Base-by-base conservation (phyloP, 2,888 invertebrate species). In the Congeria kusceri region DNA sequence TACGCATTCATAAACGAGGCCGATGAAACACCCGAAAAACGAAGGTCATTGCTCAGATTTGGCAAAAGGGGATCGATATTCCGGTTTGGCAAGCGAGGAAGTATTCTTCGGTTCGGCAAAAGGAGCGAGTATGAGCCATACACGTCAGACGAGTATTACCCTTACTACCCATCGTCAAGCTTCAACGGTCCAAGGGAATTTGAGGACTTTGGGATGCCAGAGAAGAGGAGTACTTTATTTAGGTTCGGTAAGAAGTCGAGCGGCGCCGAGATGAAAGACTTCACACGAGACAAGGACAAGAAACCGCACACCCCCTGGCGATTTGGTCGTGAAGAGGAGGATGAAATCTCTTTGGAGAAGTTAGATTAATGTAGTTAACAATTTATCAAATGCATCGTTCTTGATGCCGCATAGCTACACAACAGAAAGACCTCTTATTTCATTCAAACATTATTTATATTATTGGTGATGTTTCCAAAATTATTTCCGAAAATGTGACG, bases 301-400 rank as follows among this genome's bases (percentile, higher is more conserved):
- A 74, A 78, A 39, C 71, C 77, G 32, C 82, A 83, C 47, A 66
- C 66, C n/a, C 82, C 82, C 13, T 83, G 82, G 82, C 68, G 82
- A 67, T 83, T 83, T 58, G 82, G 82, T 1, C 63, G 72, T 44
- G 71, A 72, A 13, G 58, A 58, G 46, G 68, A 68, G n/a, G 68
- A 25, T 23, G 57, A 67, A 9, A 23, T 11, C 3, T 49, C 28
- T 28, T 25, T 20, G 1, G 49, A 44, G 15, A 64, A 49, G 28
- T 7, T 11, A 4, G 32, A 32, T 32, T 32, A 11, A 32, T 32
- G 32, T 32, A 32, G 4, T 7, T 32, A 4, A 32, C 4, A 7
- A 15, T 5, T 15, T 5, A 13, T 9, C 9, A 39, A 1, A 39
- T 39, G 39, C 39, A 39, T 39, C 39, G 39, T 39, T 3, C 9